These are phyloP conservation scores for Romanogobio albipinnatus DNA, from an alignment of 2,113 vertebrate species.

Conservation along the genomic window DNA sequence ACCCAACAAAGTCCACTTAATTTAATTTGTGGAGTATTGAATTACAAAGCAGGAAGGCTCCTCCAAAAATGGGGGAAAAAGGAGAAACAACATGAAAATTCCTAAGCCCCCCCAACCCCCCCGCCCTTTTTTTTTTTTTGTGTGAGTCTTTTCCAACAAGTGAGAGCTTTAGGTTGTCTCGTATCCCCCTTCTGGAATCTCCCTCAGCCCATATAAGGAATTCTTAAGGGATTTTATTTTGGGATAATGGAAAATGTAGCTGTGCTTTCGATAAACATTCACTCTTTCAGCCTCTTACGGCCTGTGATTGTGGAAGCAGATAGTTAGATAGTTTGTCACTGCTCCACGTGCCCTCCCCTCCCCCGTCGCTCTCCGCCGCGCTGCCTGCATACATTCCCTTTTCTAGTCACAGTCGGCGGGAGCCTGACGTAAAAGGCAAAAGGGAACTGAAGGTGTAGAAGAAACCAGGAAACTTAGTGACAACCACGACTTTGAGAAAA, in stretches of 20 bases:
- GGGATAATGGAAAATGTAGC: conserved; percentile 80
- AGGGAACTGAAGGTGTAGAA: conserved; percentile 44
- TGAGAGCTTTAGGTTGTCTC: conserved; percentile 61
- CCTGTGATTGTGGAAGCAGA: conserved; percentile 72
- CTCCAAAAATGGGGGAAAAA: neutral
- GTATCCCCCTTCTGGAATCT: conserved; percentile 63
- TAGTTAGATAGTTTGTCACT: conserved; percentile 72
- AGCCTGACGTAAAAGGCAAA: conserved; percentile 69
- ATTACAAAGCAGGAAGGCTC: conserved; percentile 20
- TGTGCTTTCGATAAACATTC: conserved; percentile 77
- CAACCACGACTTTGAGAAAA: neutral
- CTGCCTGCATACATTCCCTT: conserved; percentile 76
- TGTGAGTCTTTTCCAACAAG: conserved; percentile 57
- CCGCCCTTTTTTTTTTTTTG: neutral
- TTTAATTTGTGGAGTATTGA: conserved; percentile 44
- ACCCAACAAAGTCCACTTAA: conserved; percentile 21
- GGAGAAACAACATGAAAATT: conserved; percentile 55
- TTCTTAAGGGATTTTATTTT: conserved; percentile 67
- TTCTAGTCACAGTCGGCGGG: conserved; percentile 72
- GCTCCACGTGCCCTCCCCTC: conserved; percentile 32
- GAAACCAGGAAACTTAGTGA: conserved; percentile 14
- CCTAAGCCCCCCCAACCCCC: conserved; percentile 34
- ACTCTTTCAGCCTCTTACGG: conserved; percentile 65
- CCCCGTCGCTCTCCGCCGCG: neutral
- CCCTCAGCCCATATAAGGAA: conserved; percentile 76